phyloP scores from a whole-genome alignment of 2,888 invertebrate species.

The Andrena chrysosceles region DNA sequence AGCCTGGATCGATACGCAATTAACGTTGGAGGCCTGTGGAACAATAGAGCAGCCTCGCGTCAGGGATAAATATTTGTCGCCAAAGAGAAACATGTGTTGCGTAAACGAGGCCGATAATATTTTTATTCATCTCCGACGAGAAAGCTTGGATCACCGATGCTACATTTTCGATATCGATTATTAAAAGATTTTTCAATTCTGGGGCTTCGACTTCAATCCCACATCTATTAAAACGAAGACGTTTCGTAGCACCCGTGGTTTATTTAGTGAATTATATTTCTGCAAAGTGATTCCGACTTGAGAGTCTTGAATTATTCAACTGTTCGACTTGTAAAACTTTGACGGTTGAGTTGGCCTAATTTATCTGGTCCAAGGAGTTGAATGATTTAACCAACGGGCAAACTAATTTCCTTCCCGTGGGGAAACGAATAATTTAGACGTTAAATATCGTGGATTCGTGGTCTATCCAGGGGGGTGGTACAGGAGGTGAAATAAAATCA shows the following conservation, averaged over 20 bases:
- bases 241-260: no score
- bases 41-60: conserved; percentile 11
- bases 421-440: conserved; percentile 3
- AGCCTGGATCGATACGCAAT: conserved; percentile 40
- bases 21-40: conserved; percentile 23
- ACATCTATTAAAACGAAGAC: background rate
- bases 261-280: background rate
- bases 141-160: background rate
- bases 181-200: background rate
- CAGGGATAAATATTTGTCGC: conserved; percentile 41
- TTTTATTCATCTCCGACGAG: background rate
- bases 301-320: conserved; percentile 18
- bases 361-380: conserved; percentile 4
- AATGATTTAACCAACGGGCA: conserved; percentile 19
- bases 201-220: background rate
- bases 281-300: background rate
- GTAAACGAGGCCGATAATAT: background rate
- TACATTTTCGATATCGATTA: background rate
- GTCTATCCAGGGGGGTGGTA: no score
- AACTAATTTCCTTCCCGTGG: conserved; percentile 5
- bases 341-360: conserved; percentile 11
- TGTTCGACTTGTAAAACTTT: conserved; percentile 18
- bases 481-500: background rate
- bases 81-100: conserved; percentile 8
- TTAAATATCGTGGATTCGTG: background rate